Conservation (phyloP, 2,113 vertebrate genomes). For the Thalassoma bifasciatum region DNA sequence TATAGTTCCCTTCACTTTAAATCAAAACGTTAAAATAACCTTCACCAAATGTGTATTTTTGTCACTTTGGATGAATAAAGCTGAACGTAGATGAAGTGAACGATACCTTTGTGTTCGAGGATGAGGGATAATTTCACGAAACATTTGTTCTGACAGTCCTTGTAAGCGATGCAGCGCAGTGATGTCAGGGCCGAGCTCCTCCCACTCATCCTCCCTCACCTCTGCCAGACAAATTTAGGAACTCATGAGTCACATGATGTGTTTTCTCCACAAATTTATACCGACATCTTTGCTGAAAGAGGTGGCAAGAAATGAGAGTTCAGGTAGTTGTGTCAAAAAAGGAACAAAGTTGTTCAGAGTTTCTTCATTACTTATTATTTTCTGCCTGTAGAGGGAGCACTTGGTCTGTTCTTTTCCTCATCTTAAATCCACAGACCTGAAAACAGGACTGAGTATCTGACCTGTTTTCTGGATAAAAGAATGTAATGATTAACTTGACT, state of each 20-base stretch:
- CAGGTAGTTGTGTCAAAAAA: too few species aligned
- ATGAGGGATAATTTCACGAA: background rate
- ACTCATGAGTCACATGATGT: background rate
- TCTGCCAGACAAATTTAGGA: background rate
- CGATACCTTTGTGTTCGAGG: background rate
- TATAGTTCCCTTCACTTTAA: background rate
- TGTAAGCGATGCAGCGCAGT: conserved; percentile 28
- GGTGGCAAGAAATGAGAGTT: background rate
- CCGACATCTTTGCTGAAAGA: background rate
- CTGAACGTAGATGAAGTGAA: too few species aligned
- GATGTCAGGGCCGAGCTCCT: conserved; percentile 17
- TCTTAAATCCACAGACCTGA: background rate
- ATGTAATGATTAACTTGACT: too few species aligned
- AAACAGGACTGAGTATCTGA: too few species aligned
- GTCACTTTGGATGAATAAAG: too few species aligned
- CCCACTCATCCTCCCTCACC: conserved; percentile 19
- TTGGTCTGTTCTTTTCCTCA: background rate
- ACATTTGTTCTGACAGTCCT: conserved; percentile 14
- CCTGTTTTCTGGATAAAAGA: too few species aligned
- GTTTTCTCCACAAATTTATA: background rate
- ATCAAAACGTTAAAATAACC: too few species aligned
- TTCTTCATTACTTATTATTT: too few species aligned
- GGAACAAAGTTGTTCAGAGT: too few species aligned
- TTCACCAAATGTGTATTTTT: too few species aligned
- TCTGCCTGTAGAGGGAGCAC: background rate